Base-by-base conservation (phyloP, 1,140 invertebrate genomes). In the Diploscapter pachys region DNA sequence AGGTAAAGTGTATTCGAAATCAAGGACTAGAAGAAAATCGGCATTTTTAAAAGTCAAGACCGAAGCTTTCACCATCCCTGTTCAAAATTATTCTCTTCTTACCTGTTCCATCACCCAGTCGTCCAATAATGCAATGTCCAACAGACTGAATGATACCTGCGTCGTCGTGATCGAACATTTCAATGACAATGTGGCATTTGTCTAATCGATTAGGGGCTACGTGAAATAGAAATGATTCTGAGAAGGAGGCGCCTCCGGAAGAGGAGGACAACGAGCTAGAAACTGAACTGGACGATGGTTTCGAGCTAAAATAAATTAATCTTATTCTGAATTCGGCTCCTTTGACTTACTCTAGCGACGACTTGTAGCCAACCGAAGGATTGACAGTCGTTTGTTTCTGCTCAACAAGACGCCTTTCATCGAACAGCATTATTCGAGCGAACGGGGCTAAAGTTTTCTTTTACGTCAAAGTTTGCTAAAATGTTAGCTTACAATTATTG, bases 311-410 rank as follows among this genome's bases (percentile, higher is more conserved):
- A 63, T 67, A 31, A 48, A 64, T 55, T 65, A 53, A 65, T 9
- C 13, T n/a, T 0, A 67, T n/a, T 59, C 13, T 9, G 8, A 55
- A 66, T 4, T 63, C 0, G 13, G 5, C 54, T 52, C 5, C 55
- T 57, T 5, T 2, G 61, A 72, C 75, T 61, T 31, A 76, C 75
- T 76, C 75, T 2, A 72, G 63, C 49, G 69, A 71, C 54, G 75
- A 66, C 51, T 74, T 74, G n/a, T 71, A 56, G 49, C 72, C 65
- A 3, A 79, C 65, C 4, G 63, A 66, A 31, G 78, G 73, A 63
- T 78, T 79, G 49, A 79, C 71, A 9, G 78, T 79, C 6, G 78
- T 79, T 51, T 79, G 78, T 71, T 79, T 79, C 73, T 79, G 78
- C 64, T 79, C 78, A 11, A 75, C 56, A 31, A 79, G 52, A 13